phyloP scores from a whole-genome alignment of 1,140 invertebrate genomes.

The Zaprionus kolodkinae region DNA sequence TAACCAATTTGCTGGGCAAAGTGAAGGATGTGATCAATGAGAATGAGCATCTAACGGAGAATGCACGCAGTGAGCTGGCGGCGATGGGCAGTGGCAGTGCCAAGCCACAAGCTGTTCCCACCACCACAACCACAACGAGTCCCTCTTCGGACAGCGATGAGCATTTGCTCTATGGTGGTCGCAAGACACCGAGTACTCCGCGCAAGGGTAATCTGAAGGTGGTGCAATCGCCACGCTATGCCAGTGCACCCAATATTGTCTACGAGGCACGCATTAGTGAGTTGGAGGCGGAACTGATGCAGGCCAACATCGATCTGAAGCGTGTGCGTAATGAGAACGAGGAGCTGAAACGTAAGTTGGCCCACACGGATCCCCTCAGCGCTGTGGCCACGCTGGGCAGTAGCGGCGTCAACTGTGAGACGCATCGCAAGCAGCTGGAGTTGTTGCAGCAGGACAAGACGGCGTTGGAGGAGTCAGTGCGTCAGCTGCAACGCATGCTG shows the following conservation, averaged over 20 bases:
- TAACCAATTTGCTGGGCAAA: constrained; percentile 90
- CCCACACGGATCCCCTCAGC: constrained; percentile 84
- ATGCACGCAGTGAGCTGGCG: constrained; percentile 86
- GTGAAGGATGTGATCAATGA: constrained; percentile 92
- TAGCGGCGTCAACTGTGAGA: constrained; percentile 82
- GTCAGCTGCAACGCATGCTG: constrained; percentile 88
- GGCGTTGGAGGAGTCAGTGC: constrained; percentile 87
- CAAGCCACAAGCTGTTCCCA: constrained; percentile 4
- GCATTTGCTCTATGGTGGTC: constrained; percentile 83
- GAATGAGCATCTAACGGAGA: constrained; percentile 91
- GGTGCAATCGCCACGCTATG: constrained; percentile 63
- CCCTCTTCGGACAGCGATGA: constrained; percentile 84
- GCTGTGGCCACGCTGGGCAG: constrained; percentile 55
- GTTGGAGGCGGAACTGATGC: constrained; percentile 91
- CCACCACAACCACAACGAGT: constrained; percentile 83
- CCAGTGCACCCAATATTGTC: constrained; percentile 89
- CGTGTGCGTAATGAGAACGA: constrained; percentile 89
- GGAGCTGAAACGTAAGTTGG: constrained; percentile 86
- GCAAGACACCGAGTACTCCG: constrained; percentile 56
- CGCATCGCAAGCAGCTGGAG: constrained; percentile 88
- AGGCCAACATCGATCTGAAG: constrained; percentile 90
- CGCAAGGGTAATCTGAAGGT: constrained; percentile 52
- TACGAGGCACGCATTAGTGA: constrained; percentile 93
- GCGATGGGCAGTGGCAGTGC: constrained; percentile 34
- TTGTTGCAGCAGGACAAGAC: constrained; percentile 89